These are phyloP conservation scores for Lanius collurio DNA, from an alignment of 2,113 vertebrate genomes.

Conservation along the genomic window DNA sequence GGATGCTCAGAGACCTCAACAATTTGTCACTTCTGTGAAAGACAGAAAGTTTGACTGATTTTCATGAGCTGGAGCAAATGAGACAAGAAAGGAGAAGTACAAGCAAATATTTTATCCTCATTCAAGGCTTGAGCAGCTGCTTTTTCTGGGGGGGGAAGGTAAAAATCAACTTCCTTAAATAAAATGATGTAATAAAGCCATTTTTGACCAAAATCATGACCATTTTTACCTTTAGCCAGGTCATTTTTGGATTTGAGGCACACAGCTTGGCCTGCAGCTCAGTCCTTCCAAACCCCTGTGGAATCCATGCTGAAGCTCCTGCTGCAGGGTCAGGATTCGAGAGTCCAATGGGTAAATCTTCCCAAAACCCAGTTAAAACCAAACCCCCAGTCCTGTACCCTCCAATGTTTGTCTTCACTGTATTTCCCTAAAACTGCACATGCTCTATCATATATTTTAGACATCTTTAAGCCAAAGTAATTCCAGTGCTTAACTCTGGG, in stretches of 20 bases:
- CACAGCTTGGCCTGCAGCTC: not conserved
- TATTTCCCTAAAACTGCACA: not conserved
- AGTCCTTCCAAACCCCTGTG: not conserved
- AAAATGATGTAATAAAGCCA: fast-evolving
- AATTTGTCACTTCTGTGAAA: not conserved
- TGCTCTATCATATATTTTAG: fast-evolving
- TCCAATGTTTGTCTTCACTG: not conserved
- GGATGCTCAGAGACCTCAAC: not conserved
- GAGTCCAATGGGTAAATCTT: not conserved
- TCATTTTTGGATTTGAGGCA: not conserved
- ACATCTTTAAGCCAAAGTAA: not conserved
- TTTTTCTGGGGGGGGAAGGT: not conserved
- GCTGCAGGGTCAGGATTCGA: fast-evolving
- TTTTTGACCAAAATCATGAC: not conserved
- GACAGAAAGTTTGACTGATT: not conserved
- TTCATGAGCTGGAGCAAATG: not conserved
- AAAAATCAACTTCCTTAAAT: not conserved
- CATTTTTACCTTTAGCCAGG: not conserved
- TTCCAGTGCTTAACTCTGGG: not conserved
- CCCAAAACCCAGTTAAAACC: not conserved
- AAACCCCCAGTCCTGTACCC: not conserved
- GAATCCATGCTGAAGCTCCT: fast-evolving
- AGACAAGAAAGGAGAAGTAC: not conserved
- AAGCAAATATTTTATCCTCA: not conserved
- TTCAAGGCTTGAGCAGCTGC: not conserved